These are phyloP conservation scores for Gymnothorax reevesii DNA, from an alignment of 2,797 vertebrate genomes.

Conservation along the genomic window DNA sequence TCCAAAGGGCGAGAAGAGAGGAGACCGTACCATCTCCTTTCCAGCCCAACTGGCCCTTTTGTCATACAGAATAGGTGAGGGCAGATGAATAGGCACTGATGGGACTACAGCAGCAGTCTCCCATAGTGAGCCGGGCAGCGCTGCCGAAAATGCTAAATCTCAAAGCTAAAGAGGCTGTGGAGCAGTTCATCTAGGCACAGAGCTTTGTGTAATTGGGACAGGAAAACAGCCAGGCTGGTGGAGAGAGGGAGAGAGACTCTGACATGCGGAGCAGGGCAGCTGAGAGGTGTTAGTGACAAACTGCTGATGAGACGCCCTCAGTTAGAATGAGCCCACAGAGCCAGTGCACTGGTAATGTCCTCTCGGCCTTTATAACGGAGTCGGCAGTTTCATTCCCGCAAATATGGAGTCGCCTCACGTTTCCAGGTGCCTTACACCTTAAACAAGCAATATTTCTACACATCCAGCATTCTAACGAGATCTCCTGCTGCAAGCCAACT, in stretches of 20 bases:
- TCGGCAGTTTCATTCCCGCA: neutral
- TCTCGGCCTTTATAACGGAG: neutral
- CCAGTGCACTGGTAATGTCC: neutral
- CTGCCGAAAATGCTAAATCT: constrained; percentile 41
- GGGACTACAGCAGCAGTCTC: constrained; percentile 49
- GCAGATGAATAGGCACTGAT: neutral
- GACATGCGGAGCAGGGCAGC: neutral
- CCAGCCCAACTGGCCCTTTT: neutral
- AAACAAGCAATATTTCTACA: neutral
- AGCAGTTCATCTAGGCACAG: constrained; percentile 45
- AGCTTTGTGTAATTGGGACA: constrained; percentile 55
- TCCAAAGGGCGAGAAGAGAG: neutral
- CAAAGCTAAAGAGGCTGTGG: neutral
- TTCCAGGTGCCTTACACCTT: neutral
- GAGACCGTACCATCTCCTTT: neutral
- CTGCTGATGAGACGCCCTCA: constrained; percentile 38
- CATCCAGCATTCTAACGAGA: neutral
- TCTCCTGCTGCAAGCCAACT: neutral
- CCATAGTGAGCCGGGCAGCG: constrained; percentile 56
- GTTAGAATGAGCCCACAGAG: constrained; percentile 19
- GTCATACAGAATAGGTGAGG: neutral
- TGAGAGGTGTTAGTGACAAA: constrained; percentile 44
- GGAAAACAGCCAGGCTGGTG: constrained; percentile 48
- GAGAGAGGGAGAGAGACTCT: constrained; percentile 30
- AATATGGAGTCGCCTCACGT: neutral